phyloP scores from a whole-genome alignment of 2,888 invertebrate species.

The Zele albiditarsus region DNA sequence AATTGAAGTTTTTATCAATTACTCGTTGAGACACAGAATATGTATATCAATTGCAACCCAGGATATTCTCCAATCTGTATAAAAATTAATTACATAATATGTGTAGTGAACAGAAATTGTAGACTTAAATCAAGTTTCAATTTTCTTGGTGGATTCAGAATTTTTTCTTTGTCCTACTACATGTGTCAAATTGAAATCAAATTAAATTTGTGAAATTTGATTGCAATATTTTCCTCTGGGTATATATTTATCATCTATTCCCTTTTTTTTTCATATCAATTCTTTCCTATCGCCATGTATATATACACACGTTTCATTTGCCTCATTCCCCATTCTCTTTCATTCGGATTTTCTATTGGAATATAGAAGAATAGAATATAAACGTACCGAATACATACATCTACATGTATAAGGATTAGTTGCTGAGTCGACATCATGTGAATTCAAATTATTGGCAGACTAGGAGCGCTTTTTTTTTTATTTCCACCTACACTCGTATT shows the following conservation, averaged over 20 bases:
- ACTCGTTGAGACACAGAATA: no score
- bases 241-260: background rate
- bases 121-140: no score
- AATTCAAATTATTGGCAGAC: slow-evolving; percentile 40
- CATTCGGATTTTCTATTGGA: slow-evolving; percentile 2
- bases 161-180: no score
- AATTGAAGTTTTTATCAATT: no score
- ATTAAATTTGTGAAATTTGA: no score
- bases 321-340: background rate
- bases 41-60: no score
- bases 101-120: no score
- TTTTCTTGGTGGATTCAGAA: no score
- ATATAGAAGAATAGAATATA: slow-evolving; percentile 17
- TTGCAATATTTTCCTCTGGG: background rate
- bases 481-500: background rate
- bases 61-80: no score
- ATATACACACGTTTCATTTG: background rate
- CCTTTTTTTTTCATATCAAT: background rate
- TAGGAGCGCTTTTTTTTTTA: slow-evolving; percentile 18
- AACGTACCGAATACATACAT: slow-evolving; percentile 14
- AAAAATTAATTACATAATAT: no score
- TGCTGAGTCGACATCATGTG: slow-evolving; percentile 25
- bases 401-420: slow-evolving; percentile 25
- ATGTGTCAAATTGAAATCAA: no score
- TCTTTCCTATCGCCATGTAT: background rate